A percentile compares a stretch with the other conserved stretches of the same genome.
Evolutionary conservation across 2,888 invertebrate species (phyloP).

Genomic region (Axea sp.): DNA sequence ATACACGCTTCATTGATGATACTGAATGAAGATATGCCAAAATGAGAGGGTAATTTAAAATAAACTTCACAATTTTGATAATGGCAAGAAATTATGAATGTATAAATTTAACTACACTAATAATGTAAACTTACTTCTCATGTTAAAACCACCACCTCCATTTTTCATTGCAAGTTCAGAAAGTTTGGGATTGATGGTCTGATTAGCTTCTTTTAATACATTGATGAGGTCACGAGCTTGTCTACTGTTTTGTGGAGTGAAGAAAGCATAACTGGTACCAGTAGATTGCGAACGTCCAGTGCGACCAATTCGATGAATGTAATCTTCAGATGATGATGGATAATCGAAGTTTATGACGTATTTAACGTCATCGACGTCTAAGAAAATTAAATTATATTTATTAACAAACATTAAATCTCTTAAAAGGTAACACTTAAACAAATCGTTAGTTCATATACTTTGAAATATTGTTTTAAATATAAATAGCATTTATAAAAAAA

Average conservation of each 20-base stretch:
- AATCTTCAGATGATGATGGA: constrained; percentile 96
- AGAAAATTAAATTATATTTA: neutral
- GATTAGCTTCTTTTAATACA: constrained; percentile 93
- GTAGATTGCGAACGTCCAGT: constrained; percentile 93
- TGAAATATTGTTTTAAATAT: too few relatives aligned
- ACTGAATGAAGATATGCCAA: constrained; percentile 86
- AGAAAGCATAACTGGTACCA: constrained; percentile 97
- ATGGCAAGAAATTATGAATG: too few relatives aligned
- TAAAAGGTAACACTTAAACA: too few relatives aligned
- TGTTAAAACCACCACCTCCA: constrained; percentile 79
- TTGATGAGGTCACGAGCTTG: constrained; percentile 94
- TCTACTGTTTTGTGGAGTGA: constrained; percentile 91
- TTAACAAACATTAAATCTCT: too few relatives aligned
- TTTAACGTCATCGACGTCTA: constrained; percentile 97
- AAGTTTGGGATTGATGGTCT: constrained; percentile 90
- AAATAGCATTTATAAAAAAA: too few relatives aligned
- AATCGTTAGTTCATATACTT: too few relatives aligned
- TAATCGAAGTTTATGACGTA: constrained; percentile 98
- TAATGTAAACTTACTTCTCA: constrained; percentile 77
- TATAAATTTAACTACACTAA: too few relatives aligned
- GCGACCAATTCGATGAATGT: constrained; percentile 96
- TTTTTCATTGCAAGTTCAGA: constrained; percentile 87
- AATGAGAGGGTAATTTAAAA: constrained; percentile 83
- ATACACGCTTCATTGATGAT: constrained; percentile 85
- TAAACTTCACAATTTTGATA: too few relatives aligned